Conservation (phyloP, 2,888 invertebrate species). For the Ectobius pallidus region DNA sequence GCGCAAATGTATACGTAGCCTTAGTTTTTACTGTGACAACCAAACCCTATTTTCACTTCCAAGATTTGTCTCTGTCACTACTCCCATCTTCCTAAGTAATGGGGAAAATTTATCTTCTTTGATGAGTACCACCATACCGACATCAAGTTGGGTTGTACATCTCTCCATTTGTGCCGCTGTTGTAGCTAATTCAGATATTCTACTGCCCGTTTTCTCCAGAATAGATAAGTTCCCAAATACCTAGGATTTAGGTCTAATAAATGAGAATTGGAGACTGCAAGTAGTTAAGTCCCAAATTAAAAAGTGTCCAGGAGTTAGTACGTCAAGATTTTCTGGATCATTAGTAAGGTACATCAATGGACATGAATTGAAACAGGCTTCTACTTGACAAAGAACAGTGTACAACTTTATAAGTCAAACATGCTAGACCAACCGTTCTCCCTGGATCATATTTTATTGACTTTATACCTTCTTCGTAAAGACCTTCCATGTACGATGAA, state of each 20-base stretch:
- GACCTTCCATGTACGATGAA: background rate
- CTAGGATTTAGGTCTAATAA: background rate
- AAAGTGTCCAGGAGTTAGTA: background rate
- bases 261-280: background rate
- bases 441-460: background rate
- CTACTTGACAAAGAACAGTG: background rate
- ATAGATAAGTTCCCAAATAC: background rate
- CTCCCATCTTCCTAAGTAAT: background rate
- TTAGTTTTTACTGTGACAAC: background rate
- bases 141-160: too few relatives aligned
- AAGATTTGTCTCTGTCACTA: background rate
- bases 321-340: background rate
- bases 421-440: background rate
- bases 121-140: too few relatives aligned
- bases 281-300: too few relatives aligned
- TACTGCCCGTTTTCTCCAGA: background rate
- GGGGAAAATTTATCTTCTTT: background rate
- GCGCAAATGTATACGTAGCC: too few relatives aligned
- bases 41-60: too few relatives aligned
- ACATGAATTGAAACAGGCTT: background rate
- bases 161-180: too few relatives aligned
- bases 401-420: background rate
- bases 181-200: background rate
- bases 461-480: background rate
- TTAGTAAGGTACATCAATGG: too few relatives aligned